Conservation (phyloP, 2,113 vertebrate species). For the Herpetotheres cachinnans region DNA sequence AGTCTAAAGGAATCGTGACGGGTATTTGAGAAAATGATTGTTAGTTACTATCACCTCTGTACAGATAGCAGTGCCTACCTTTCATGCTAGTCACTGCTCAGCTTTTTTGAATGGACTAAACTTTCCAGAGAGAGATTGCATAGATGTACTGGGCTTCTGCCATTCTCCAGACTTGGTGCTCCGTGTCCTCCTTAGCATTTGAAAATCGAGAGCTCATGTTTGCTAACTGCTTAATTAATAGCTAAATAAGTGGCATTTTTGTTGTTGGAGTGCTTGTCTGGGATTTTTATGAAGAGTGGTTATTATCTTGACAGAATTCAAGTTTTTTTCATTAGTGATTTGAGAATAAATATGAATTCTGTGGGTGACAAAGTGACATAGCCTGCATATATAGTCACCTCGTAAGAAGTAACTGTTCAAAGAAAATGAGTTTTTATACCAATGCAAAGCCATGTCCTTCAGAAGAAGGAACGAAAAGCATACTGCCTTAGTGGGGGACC, state of each 20-base stretch:
- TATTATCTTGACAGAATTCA: background rate
- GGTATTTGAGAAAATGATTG: background rate
- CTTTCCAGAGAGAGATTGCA: background rate
- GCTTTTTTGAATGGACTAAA: background rate
- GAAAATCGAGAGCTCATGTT: background rate
- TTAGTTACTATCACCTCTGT: background rate
- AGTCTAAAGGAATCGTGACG: background rate
- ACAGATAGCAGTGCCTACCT: background rate
- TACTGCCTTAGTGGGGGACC: fast-evolving
- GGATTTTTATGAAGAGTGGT: background rate
- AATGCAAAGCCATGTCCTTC: background rate
- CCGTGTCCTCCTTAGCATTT: background rate
- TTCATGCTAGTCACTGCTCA: background rate
- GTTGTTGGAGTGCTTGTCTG: background rate
- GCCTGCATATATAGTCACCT: background rate
- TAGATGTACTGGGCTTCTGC: background rate
- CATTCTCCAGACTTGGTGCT: background rate
- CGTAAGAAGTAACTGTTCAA: background rate
- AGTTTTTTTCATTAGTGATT: background rate
- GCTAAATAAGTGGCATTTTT: background rate
- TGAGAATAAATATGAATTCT: background rate
- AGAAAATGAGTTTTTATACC: background rate
- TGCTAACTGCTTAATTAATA: background rate
- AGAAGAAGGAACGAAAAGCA: background rate
- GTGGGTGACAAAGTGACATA: background rate